Conservation (phyloP, 2,113 vertebrate species). For the Etheostoma spectabile region DNA sequence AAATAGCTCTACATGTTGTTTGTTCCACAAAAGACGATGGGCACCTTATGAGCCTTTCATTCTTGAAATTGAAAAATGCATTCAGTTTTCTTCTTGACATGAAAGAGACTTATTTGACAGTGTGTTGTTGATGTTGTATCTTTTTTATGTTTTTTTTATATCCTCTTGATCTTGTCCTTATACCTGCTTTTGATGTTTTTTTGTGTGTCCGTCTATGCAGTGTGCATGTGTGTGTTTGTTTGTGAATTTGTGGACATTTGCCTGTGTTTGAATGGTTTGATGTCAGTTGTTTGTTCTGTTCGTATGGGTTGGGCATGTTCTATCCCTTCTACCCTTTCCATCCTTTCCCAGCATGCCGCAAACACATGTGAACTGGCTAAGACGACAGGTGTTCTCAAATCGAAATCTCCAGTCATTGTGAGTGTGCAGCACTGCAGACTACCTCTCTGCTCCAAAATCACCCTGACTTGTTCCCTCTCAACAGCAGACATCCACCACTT, state of each 20-base stretch:
- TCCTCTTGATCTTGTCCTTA: constrained; percentile 70
- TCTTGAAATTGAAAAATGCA: constrained; percentile 40
- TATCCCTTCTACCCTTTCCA: constrained; percentile 15
- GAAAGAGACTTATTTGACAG: constrained; percentile 61
- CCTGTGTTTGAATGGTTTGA: constrained; percentile 45
- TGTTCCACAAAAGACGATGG: constrained; percentile 25
- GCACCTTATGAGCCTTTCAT: constrained; percentile 39
- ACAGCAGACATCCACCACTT: background rate
- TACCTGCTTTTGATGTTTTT: constrained; percentile 59
- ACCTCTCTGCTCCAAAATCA: constrained; percentile 22
- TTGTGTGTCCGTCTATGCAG: constrained; percentile 22
- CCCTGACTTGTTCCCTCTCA: background rate
- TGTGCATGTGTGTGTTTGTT: background rate
- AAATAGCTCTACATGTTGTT: constrained; percentile 49
- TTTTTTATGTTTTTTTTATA: constrained; percentile 21
- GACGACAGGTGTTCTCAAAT: constrained; percentile 20
- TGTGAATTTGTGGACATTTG: constrained; percentile 10
- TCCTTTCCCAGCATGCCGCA: background rate
- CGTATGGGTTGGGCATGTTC: constrained; percentile 7
- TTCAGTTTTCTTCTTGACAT: constrained; percentile 62
- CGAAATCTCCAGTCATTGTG: constrained; percentile 17
- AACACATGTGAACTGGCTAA: constrained; percentile 37
- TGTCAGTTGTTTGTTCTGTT: constrained; percentile 49
- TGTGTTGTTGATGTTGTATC: constrained; percentile 34
- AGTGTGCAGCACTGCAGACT: background rate